Evolutionary conservation across 92 coral and sea anemone genomes (phyloP).

Genomic region (Bergia sp.): DNA sequence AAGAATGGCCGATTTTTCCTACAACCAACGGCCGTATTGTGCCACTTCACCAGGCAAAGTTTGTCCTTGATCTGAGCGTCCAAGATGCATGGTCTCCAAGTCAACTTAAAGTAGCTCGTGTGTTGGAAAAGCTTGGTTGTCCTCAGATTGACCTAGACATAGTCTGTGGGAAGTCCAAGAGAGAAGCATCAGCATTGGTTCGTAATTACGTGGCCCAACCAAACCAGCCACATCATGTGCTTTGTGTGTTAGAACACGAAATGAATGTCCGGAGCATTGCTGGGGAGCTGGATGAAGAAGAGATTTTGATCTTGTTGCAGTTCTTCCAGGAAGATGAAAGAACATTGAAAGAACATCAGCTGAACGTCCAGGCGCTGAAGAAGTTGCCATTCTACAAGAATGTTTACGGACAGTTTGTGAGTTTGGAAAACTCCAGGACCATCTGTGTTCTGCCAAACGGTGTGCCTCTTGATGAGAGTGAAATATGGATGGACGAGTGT

Average conservation of each 20-base stretch:
- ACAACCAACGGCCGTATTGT: slow-evolving; percentile 30
- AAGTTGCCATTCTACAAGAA: slow-evolving; percentile 47
- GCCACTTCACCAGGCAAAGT: slow-evolving; percentile 37
- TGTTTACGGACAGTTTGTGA: slow-evolving; percentile 26
- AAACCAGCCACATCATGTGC: slow-evolving; percentile 22
- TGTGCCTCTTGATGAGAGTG: slow-evolving; percentile 35
- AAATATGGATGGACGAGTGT: not conserved
- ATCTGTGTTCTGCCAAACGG: slow-evolving; percentile 35
- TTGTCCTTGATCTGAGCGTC: slow-evolving; percentile 42
- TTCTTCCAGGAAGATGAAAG: slow-evolving; percentile 42
- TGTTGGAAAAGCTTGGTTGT: slow-evolving; percentile 32
- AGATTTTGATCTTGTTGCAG: slow-evolving; percentile 22
- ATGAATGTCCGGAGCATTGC: slow-evolving; percentile 6
- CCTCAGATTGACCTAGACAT: slow-evolving; percentile 36
- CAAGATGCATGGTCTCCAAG: slow-evolving; percentile 31
- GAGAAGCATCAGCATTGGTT: slow-evolving; percentile 20
- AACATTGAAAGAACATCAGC: slow-evolving; percentile 1
- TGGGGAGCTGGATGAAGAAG: slow-evolving; percentile 7
- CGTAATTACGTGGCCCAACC: slow-evolving; percentile 46
- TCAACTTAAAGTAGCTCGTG: slow-evolving; percentile 1
- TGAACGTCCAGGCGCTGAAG: slow-evolving; percentile 24
- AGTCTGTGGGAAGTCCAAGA: not conserved
- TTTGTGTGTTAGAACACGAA: slow-evolving; percentile 36
- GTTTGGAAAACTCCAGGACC: slow-evolving; percentile 19
- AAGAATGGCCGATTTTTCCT: slow-evolving; percentile 52